Evolutionary conservation across 64 coral and sea anemone species (phyloP).

Genomic region (Anthopleura sola): DNA sequence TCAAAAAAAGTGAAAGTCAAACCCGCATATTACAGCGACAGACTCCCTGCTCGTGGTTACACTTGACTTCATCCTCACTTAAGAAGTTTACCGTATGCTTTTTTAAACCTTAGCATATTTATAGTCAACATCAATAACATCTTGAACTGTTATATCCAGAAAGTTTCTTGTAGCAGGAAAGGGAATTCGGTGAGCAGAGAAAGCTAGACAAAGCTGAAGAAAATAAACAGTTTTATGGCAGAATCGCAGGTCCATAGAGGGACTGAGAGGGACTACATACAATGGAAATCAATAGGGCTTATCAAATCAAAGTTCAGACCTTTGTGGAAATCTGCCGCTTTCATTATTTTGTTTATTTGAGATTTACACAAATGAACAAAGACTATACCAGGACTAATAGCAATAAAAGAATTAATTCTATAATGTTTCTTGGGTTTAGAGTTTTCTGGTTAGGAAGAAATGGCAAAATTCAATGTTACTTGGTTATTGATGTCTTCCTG

Average conservation of each 20-base stretch:
- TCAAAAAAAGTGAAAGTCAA: neutral
- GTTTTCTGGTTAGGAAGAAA: neutral
- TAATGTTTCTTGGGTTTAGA: neutral
- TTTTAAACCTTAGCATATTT: neutral
- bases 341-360: neutral
- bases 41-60: neutral
- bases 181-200: neutral
- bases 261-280: neutral
- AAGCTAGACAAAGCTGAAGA: neutral
- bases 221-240: neutral
- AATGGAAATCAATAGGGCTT: neutral
- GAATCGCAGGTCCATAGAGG: neutral
- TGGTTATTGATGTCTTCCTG: neutral
- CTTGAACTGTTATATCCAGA: neutral
- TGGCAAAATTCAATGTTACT: neutral
- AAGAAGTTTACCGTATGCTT: neutral
- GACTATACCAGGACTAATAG: neutral
- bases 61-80: neutral
- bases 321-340: neutral
- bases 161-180: neutral
- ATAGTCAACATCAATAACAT: neutral
- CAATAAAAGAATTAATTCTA: neutral
- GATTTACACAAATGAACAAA: neutral
- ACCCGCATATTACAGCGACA: neutral
- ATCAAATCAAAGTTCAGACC: neutral